Base-by-base conservation (phyloP, 2,113 vertebrate genomes). In the Hassar affinis region DNA sequence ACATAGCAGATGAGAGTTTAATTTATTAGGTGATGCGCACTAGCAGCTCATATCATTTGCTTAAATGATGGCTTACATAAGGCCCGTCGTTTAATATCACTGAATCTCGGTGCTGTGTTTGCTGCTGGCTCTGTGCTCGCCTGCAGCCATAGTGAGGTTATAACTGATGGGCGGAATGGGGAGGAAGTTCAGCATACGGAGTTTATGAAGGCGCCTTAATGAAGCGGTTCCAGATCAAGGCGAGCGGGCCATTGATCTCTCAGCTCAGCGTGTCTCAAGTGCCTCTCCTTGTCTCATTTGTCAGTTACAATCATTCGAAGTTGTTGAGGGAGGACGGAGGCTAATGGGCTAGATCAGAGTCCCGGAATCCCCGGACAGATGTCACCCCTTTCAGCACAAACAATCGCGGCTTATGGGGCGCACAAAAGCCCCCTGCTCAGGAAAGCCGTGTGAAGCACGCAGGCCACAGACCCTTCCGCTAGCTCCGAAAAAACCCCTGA, bases 371-470 rank as follows among this genome's bases (percentile, higher is more conserved):
- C 86, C 47, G 92, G 91, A 93, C 93, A 93, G 93, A 94, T 89
- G 88, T 86, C 92, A 91, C 88, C 80, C 81, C 87, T 90, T 93
- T 93, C 92, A 93, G 89, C 72, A 68, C 87, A 84, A 87, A 86
- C 91, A 92, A 94, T 93, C 89, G 89, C 78, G 89, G 87, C 93
- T 88, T 85, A 83, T 85, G 85, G 72, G 79, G n/a, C 76, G 69
- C 64, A 88, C 85, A 86, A 91, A 92, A 87, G 86, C 74, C 82
- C 82, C 82, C 74, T 78, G 61, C 49, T 78, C 74, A 25, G 79
- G 91, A 91, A 92, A 89, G 89, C 92, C 89, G 85, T 94, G 93
- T 93, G 93, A 95, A 94, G 90, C 84, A 54, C 71, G 78, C 87
- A 83, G 89, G 87, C 86, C 86, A 45, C 90, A 88, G 90, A 86